These are phyloP conservation scores for Uropetala carovei DNA, from an alignment of 2,888 invertebrate species.

Conservation along the genomic window DNA sequence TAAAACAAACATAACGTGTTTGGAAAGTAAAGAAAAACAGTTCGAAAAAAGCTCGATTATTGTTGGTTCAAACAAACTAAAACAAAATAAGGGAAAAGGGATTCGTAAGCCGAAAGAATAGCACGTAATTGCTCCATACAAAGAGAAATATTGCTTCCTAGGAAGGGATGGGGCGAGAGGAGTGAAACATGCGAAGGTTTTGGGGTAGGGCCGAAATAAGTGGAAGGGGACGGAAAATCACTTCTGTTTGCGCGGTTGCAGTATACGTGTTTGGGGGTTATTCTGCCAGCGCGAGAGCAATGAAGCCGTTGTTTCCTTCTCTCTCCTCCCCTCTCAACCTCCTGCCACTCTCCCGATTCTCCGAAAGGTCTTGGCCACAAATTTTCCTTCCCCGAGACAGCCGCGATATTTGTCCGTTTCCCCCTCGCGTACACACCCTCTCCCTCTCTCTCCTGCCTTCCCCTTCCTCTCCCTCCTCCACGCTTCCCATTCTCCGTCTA, in stretches of 20 bases:
- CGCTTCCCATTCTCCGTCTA: neutral
- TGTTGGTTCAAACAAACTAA: neutral
- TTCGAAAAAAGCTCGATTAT: neutral
- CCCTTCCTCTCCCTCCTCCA: neutral
- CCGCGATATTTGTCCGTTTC: slow-evolving; percentile 54
- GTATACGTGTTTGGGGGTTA: slow-evolving; percentile 5
- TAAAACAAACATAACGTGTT: neutral
- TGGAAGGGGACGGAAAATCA: neutral
- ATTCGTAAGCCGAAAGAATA: slow-evolving; percentile 20
- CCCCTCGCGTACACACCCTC: neutral
- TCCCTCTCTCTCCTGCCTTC: neutral
- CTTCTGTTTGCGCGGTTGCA: neutral
- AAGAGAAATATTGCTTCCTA: neutral
- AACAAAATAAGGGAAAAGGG: neutral
- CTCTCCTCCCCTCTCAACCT: neutral
- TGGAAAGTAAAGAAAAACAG: neutral
- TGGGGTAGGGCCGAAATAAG: neutral
- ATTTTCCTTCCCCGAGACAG: slow-evolving; percentile 53
- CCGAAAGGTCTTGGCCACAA: slow-evolving; percentile 17
- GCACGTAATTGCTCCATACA: slow-evolving; percentile 49
- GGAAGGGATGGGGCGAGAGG: neutral
- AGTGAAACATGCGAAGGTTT: neutral
- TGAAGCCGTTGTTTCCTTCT: slow-evolving; percentile 43
- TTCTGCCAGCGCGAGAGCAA: slow-evolving; percentile 11
- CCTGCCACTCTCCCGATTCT: slow-evolving; percentile 21